These are phyloP conservation scores for Neomicropteryx cornuta DNA, from an alignment of 1,140 invertebrate species.

Conservation along the genomic window DNA sequence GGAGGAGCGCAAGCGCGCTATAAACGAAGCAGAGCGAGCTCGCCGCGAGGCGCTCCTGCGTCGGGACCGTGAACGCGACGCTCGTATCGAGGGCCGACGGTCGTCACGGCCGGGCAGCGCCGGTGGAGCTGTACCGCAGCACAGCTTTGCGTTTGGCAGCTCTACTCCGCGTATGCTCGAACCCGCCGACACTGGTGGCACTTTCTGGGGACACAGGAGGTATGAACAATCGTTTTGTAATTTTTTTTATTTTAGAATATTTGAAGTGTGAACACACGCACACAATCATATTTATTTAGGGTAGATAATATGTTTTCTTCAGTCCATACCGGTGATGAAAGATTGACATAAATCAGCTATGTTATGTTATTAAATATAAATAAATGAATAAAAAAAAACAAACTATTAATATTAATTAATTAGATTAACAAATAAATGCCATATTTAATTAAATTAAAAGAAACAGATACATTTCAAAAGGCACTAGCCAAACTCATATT, in stretches of 20 bases:
- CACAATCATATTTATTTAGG: too few relatives aligned
- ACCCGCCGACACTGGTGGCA: constrained; percentile 62
- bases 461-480: too few relatives aligned
- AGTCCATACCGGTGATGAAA: too few relatives aligned
- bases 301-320: too few relatives aligned
- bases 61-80: constrained; percentile 75
- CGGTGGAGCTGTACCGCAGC: constrained; percentile 62
- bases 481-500: too few relatives aligned
- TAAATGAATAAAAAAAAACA: too few relatives aligned
- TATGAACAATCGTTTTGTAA: constrained; percentile 20
- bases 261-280: too few relatives aligned
- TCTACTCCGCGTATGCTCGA: constrained; percentile 79
- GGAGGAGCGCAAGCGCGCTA: constrained; percentile 75
- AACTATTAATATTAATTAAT: too few relatives aligned
- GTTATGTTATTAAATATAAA: too few relatives aligned
- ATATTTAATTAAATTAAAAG: too few relatives aligned
- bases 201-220: constrained; percentile 71
- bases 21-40: constrained; percentile 77
- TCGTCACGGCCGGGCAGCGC: constrained; percentile 66
- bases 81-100: constrained; percentile 70
- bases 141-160: constrained; percentile 76
- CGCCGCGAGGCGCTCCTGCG: constrained; percentile 72
- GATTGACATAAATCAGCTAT: too few relatives aligned
- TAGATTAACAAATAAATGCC: too few relatives aligned
- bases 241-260: background rate